phyloP scores from a whole-genome alignment of 2,797 vertebrate species.

The Sebastes cheni region DNA sequence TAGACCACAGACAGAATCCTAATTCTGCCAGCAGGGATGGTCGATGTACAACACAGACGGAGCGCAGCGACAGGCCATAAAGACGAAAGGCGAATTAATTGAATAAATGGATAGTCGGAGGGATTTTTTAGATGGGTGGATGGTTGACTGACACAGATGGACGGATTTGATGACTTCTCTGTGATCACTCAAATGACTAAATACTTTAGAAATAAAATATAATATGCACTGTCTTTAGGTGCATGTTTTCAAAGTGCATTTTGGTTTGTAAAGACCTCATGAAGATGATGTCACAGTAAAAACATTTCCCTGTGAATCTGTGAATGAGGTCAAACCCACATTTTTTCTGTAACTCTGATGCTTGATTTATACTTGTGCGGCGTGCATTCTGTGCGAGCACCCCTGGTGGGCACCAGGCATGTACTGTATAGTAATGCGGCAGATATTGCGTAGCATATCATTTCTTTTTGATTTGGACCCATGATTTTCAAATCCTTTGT shows the following conservation, averaged over 20 bases:
- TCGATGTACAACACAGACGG: constrained; percentile 6
- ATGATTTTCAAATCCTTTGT: too few species aligned
- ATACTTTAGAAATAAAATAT: neutral
- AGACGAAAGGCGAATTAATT: constrained; percentile 17
- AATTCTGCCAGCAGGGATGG: constrained; percentile 25
- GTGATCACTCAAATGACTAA: neutral
- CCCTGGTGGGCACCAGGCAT: too few species aligned
- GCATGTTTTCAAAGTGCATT: neutral
- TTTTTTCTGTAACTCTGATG: neutral
- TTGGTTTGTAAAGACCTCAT: neutral
- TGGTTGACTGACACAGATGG: constrained; percentile 8
- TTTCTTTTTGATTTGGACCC: too few species aligned
- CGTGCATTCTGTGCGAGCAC: fast-evolving
- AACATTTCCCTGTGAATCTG: neutral
- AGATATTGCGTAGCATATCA: fast-evolving
- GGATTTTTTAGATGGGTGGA: neutral
- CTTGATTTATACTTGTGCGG: too few species aligned
- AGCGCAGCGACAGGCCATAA: constrained; percentile 14
- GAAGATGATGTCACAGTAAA: neutral
- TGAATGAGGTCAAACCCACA: neutral
- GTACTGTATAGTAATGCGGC: fast-evolving
- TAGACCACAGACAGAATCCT: constrained; percentile 51
- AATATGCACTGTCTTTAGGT: neutral
- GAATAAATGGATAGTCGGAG: constrained; percentile 19
- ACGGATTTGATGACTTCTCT: constrained; percentile 12